These are phyloP conservation scores for Macrostomum lignano DNA, from an alignment of 1,140 invertebrate genomes.

Conservation along the genomic window DNA sequence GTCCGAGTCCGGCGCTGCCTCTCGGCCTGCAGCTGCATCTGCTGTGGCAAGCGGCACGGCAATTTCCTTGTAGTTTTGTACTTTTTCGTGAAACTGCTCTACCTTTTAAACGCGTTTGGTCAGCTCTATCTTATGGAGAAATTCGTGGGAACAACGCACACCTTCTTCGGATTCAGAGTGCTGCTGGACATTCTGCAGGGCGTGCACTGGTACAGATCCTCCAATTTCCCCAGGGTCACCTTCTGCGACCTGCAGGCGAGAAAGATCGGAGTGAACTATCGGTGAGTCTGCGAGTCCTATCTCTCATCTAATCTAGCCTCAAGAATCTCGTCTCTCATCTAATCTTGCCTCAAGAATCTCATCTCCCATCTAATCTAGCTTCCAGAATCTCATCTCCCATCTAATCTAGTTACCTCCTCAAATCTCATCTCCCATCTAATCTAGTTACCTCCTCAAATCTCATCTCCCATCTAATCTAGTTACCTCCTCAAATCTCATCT, in stretches of 20 bases:
- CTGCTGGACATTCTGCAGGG: constrained; percentile 7
- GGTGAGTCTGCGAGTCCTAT: too few species aligned
- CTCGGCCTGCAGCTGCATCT: neutral
- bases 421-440: too few species aligned
- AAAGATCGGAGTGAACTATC: constrained; percentile 15
- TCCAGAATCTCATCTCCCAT: too few species aligned
- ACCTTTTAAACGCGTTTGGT: constrained; percentile 29
- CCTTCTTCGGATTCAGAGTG: constrained; percentile 15
- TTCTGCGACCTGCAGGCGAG: constrained; percentile 13
- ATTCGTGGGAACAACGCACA: constrained; percentile 29
- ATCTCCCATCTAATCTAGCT: too few species aligned
- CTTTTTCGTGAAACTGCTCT: constrained; percentile 27
- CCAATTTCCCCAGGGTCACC: constrained; percentile 10
- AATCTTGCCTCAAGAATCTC: too few species aligned
- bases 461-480: too few species aligned
- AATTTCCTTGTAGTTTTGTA: constrained; percentile 18
- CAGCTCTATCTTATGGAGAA: constrained; percentile 31
- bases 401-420: too few species aligned
- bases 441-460: too few species aligned
- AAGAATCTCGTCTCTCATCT: too few species aligned
- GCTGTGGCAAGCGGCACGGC: constrained; percentile 1
- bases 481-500: too few species aligned
- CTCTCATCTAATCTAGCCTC: too few species aligned
- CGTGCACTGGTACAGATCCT: constrained; percentile 1
- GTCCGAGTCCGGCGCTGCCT: neutral